phyloP scores from a whole-genome alignment of 37 sponge, comb jelly and placozoan species.

The Agelas oroides region DNA sequence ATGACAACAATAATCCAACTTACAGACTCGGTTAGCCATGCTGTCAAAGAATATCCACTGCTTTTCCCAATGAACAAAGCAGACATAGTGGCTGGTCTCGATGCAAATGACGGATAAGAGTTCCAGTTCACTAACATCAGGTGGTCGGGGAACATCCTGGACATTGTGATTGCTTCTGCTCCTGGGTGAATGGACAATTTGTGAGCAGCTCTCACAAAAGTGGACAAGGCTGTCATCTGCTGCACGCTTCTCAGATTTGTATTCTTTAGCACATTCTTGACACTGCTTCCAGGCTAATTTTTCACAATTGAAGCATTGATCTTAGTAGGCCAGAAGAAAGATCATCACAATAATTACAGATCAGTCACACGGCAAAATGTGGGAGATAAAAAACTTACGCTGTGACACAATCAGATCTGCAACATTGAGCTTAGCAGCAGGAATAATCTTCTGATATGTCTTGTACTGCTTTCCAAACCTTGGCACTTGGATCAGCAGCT shows the following conservation, averaged over 20 bases:
- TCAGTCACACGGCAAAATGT: too few species aligned
- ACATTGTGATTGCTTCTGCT: too few species aligned
- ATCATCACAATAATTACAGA: too few species aligned
- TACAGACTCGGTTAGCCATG: constrained; percentile 94
- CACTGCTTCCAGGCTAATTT: too few species aligned
- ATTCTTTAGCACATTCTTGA: too few species aligned
- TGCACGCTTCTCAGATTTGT: too few species aligned
- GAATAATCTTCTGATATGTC: constrained; percentile 82
- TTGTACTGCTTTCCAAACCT: constrained; percentile 94
- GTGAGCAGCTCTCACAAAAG: constrained; percentile 16
- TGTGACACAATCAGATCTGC: neutral
- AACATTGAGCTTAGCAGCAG: constrained; percentile 63
- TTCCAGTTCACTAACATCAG: constrained; percentile 42
- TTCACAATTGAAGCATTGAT: too few species aligned
- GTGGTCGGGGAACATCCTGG: too few species aligned
- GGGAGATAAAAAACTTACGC: too few species aligned
- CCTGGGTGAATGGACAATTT: neutral
- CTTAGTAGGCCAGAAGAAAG: too few species aligned
- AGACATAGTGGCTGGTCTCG: constrained; percentile 98
- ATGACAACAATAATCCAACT: too few species aligned
- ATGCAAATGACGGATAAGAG: constrained; percentile 93
- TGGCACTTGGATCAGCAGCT: constrained; percentile 87
- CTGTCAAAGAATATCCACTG: constrained; percentile 97
- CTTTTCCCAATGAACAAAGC: constrained; percentile 69
- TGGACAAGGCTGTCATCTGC: neutral